These are phyloP conservation scores for Setipinna tenuifilis DNA, from an alignment of 2,797 vertebrate genomes.

Conservation along the genomic window DNA sequence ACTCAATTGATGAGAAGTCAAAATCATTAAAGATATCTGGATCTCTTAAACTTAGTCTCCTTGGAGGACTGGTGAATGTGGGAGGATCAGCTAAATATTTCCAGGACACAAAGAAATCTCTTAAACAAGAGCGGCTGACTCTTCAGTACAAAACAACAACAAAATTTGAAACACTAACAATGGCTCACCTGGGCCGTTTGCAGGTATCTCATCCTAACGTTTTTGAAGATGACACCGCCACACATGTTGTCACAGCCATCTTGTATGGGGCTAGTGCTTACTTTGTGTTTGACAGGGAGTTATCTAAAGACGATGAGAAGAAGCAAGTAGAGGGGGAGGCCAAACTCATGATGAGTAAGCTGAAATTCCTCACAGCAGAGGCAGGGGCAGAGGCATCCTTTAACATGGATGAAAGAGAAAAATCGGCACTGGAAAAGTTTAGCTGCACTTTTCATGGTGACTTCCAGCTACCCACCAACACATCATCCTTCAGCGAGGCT, in stretches of 20 bases:
- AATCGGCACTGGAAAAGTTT: neutral
- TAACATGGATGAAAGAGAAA: neutral
- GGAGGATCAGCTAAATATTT: constrained; percentile 38
- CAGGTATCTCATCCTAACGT: neutral
- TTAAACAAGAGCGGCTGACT: constrained; percentile 12
- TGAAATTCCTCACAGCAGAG: no score
- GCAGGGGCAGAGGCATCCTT: no score
- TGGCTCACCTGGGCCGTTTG: neutral
- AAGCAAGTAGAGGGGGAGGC: neutral
- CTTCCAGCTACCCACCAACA: constrained; percentile 27
- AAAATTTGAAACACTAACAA: neutral
- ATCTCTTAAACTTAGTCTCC: constrained; percentile 13
- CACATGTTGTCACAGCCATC: constrained; percentile 43
- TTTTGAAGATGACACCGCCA: constrained; percentile 34
- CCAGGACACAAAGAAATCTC: constrained; percentile 28
- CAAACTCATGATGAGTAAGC: neutral
- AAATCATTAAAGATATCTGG: neutral
- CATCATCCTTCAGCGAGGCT: constrained; percentile 38
- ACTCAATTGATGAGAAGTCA: constrained; percentile 32
- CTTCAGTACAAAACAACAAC: constrained; percentile 29
- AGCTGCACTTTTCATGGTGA: constrained; percentile 36
- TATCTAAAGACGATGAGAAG: neutral
- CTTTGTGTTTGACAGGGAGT: constrained; percentile 41
- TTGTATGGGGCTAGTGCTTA: constrained; percentile 42
- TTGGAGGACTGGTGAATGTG: constrained; percentile 12